These are phyloP conservation scores for Penaeus vannamei DNA, from an alignment of 1,140 invertebrate species.

Conservation along the genomic window DNA sequence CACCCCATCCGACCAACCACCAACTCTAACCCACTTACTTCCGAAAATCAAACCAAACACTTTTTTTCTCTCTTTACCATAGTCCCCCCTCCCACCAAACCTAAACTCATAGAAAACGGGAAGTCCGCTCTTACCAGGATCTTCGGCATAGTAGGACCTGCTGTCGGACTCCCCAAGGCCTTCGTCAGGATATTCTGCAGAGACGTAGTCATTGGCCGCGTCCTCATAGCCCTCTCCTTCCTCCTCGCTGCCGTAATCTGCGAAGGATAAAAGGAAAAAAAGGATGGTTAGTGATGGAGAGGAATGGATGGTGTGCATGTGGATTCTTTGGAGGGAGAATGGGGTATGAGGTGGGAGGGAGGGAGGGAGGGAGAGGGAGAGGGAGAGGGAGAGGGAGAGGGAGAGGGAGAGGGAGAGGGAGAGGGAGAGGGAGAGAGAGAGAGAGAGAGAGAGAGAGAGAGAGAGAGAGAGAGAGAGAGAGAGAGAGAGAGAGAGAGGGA, in stretches of 20 bases:
- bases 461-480: background rate
- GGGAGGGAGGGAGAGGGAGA: background rate
- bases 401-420: background rate
- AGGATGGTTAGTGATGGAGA: background rate
- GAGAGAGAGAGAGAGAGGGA: background rate
- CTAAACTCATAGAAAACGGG: too few species aligned
- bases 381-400: too few species aligned
- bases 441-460: background rate
- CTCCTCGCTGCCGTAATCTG: conserved; percentile 66
- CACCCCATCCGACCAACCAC: too few species aligned
- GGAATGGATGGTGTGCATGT: background rate
- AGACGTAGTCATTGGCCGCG: conserved; percentile 56
- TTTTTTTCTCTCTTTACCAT: too few species aligned
- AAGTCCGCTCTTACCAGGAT: conserved; percentile 61
- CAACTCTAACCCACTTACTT: too few species aligned
- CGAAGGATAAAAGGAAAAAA: background rate
- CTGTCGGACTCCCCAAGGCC: conserved; percentile 66
- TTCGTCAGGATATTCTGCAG: conserved; percentile 64
- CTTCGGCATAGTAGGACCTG: conserved; percentile 66
- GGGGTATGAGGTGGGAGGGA: background rate
- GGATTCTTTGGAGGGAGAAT: background rate
- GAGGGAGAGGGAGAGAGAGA: background rate
- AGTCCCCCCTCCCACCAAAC: too few species aligned
- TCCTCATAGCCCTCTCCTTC: conserved; percentile 52
- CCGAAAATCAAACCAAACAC: too few species aligned